Percentiles rank a stretch among this genome's conserved stretches.
Evolutionary conservation across 2,888 invertebrate genomes (phyloP).

Genomic region (Agapostemon virescens): DNA sequence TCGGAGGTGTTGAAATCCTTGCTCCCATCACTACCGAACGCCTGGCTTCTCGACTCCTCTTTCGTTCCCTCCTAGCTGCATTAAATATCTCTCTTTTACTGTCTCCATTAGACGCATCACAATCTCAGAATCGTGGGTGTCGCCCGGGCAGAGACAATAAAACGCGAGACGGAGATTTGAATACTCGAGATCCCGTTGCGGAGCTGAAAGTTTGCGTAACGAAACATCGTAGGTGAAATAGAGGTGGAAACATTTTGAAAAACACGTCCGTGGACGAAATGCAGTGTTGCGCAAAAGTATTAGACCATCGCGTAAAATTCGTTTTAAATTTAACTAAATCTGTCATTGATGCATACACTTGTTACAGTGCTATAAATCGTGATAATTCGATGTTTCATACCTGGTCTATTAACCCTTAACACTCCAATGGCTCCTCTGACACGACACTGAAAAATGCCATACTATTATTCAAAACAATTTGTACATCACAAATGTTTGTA

Average conservation of each 20-base stretch:
- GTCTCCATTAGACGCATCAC: slow-evolving; percentile 32
- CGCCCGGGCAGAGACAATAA: slow-evolving; percentile 35
- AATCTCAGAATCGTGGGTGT: slow-evolving; percentile 31
- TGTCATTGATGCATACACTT: background rate
- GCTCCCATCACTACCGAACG: slow-evolving; percentile 23
- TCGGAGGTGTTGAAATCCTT: background rate
- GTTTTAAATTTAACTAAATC: background rate
- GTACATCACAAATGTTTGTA: too few species aligned
- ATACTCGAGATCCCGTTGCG: slow-evolving; percentile 16
- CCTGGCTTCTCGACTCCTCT: slow-evolving; percentile 20
- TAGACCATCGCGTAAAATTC: background rate
- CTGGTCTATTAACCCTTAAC: too few species aligned
- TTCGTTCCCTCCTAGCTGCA: slow-evolving; percentile 27
- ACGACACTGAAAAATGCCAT: too few species aligned
- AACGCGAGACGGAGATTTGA: slow-evolving; percentile 33
- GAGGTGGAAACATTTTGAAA: background rate
- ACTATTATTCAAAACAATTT: too few species aligned
- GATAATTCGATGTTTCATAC: too few species aligned
- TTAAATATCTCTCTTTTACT: slow-evolving; percentile 44
- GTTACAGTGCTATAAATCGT: background rate
- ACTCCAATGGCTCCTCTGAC: too few species aligned
- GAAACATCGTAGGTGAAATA: background rate
- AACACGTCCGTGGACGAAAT: background rate
- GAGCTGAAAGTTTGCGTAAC: background rate
- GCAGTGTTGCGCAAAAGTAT: background rate